phyloP scores from a whole-genome alignment of 2,797 vertebrate genomes.

The Taenioides sp. region DNA sequence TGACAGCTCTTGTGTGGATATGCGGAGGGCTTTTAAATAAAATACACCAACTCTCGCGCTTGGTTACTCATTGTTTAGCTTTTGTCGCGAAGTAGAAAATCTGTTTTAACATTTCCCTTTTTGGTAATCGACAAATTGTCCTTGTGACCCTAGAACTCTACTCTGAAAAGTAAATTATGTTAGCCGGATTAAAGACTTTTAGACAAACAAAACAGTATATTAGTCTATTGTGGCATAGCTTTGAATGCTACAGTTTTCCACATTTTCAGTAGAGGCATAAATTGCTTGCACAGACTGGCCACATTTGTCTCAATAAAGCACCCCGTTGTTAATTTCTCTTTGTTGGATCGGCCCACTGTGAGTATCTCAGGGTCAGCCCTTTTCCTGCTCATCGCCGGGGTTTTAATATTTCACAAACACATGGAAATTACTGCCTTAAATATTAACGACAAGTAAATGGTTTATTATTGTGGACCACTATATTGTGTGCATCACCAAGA shows the following conservation, averaged over 20 bases:
- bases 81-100: slow-evolving; percentile 36
- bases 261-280: slow-evolving; percentile 65
- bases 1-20: slow-evolving; percentile 55
- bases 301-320: slow-evolving; percentile 81
- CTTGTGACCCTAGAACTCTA: slow-evolving; percentile 41
- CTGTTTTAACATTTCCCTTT: slow-evolving; percentile 29
- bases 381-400: slow-evolving; percentile 64
- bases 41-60: slow-evolving; percentile 21
- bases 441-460: slow-evolving; percentile 83
- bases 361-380: slow-evolving; percentile 71
- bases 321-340: slow-evolving; percentile 68
- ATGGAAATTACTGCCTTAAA: slow-evolving; percentile 80
- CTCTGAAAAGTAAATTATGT: slow-evolving; percentile 41
- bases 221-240: slow-evolving; percentile 54
- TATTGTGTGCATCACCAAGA: slow-evolving; percentile 69
- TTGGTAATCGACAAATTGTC: slow-evolving; percentile 28
- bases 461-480: slow-evolving; percentile 75
- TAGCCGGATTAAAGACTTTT: slow-evolving; percentile 55
- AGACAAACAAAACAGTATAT: slow-evolving; percentile 45
- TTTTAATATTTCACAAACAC: slow-evolving; percentile 79
- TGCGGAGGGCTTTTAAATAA: slow-evolving; percentile 15
- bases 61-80: slow-evolving; percentile 45
- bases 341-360: slow-evolving; percentile 64
- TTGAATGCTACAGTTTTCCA: slow-evolving; percentile 54
- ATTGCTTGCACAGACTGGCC: slow-evolving; percentile 68